These are phyloP conservation scores for Drosophila lowei DNA, from an alignment of 1,140 invertebrate species.

Conservation along the genomic window DNA sequence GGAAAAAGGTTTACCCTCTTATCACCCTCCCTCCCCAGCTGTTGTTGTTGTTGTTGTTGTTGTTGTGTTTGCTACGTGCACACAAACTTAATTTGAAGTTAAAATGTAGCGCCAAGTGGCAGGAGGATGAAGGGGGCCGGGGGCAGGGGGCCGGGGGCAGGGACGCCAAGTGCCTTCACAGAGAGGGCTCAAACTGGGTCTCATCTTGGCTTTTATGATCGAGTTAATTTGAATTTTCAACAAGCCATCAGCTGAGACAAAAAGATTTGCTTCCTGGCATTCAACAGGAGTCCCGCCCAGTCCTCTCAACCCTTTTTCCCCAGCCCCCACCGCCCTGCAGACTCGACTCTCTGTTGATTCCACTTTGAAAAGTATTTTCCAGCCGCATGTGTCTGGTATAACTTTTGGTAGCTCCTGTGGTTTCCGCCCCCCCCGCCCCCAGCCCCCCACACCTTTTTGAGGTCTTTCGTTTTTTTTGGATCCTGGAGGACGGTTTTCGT, in stretches of 20 bases:
- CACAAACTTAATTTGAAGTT: conserved; percentile 81
- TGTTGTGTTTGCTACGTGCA: conserved; percentile 77
- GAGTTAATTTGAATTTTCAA: conserved; percentile 77
- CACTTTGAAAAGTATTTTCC: conserved; percentile 79
- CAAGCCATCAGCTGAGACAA: conserved; percentile 60
- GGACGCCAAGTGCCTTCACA: not conserved
- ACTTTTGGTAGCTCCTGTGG: conserved; percentile 68
- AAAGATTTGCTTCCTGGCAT: conserved; percentile 31
- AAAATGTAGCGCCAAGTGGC: conserved; percentile 71
- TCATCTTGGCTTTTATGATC: conserved; percentile 74
- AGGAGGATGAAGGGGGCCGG: not conserved
- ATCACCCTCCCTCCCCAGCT: not conserved
- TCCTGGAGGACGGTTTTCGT: conserved; percentile 63
- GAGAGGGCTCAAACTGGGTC: conserved; percentile 49
- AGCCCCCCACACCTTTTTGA: conserved; percentile 17
- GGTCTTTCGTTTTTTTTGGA: conserved; percentile 32
- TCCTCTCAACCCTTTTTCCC: conserved; percentile 20
- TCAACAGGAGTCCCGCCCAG: conserved; percentile 35
- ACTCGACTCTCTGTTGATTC: conserved; percentile 49
- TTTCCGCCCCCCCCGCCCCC: conserved; percentile 12
- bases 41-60: conserved; percentile 43
- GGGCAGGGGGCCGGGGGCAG: not conserved
- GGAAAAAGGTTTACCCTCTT: conserved; percentile 53
- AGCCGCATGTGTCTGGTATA: conserved; percentile 74
- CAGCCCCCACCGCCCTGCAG: conserved; percentile 31